These are phyloP conservation scores for Diaphora mendica DNA, from an alignment of 2,888 invertebrate species.

Conservation along the genomic window DNA sequence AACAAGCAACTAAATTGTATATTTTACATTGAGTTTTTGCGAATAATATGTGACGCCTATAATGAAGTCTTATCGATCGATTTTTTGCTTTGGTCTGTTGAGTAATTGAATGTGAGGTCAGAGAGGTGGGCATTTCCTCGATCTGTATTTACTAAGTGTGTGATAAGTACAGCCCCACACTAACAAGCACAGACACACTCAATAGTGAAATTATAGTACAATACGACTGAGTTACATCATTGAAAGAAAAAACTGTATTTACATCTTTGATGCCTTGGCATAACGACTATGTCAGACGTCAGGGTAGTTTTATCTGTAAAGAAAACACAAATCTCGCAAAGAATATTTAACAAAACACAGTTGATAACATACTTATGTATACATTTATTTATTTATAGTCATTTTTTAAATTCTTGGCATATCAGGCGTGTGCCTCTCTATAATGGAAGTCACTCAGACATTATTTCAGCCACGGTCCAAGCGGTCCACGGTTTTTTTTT, in stretches of 20 bases:
- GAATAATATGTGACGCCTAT: background rate
- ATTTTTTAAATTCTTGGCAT: background rate
- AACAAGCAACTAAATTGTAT: background rate
- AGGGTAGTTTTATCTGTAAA: too few relatives aligned
- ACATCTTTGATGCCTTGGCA: background rate
- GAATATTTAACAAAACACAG: background rate
- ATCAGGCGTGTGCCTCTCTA: background rate
- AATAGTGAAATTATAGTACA: background rate
- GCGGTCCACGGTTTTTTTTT: too few relatives aligned
- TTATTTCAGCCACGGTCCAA: background rate
- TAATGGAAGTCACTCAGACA: background rate
- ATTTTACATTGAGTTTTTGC: background rate
- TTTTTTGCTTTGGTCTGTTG: background rate
- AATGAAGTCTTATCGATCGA: background rate
- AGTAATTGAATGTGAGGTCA: background rate
- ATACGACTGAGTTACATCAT: background rate
- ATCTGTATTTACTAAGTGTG: background rate
- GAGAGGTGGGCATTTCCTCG: slow-evolving; percentile 9
- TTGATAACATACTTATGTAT: background rate
- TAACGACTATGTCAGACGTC: background rate
- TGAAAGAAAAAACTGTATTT: background rate
- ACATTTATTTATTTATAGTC: background rate
- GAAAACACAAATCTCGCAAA: too few relatives aligned
- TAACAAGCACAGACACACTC: background rate
- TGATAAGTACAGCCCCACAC: background rate